Conservation (phyloP, 2,888 invertebrate species). For the Drosophila meridionalis region DNA sequence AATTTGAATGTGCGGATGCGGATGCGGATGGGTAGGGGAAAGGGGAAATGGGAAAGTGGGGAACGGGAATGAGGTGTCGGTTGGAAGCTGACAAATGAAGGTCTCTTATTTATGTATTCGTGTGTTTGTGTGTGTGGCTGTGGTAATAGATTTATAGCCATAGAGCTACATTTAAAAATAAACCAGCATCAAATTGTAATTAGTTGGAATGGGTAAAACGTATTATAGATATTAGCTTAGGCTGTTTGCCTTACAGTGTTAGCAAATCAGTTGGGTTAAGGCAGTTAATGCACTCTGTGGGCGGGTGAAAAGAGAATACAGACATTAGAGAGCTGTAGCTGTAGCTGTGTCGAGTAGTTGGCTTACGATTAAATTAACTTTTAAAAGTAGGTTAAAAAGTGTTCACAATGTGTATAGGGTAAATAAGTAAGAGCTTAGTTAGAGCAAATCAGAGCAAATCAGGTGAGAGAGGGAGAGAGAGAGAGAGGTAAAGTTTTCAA, state of each 20-base stretch:
- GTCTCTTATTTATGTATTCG: slow-evolving; percentile 2
- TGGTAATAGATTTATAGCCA: slow-evolving; percentile 69
- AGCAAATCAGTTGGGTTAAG: background rate
- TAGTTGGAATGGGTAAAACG: slow-evolving; percentile 27
- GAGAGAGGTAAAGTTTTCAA: background rate
- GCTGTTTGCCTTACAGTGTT: background rate
- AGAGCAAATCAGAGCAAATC: background rate
- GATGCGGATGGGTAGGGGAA: background rate
- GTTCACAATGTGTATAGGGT: background rate
- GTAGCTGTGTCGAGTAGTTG: background rate
- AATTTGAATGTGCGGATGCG: slow-evolving; percentile 62
- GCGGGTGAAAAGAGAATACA: background rate
- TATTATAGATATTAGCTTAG: background rate
- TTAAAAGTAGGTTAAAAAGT: slow-evolving; percentile 8
- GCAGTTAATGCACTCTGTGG: background rate
- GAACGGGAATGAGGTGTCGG: slow-evolving; percentile 12
- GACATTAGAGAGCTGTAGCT: background rate
- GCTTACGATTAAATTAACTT: slow-evolving; percentile 2
- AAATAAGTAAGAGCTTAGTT: background rate
- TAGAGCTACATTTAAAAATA: slow-evolving; percentile 54
- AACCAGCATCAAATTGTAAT: slow-evolving; percentile 58
- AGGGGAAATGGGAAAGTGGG: background rate
- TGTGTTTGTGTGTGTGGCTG: slow-evolving; percentile 19
- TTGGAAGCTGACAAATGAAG: slow-evolving; percentile 47
- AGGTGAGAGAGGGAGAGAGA: no score